Base-by-base conservation (phyloP, 2,797 vertebrate genomes). In the Nannoperca australis region DNA sequence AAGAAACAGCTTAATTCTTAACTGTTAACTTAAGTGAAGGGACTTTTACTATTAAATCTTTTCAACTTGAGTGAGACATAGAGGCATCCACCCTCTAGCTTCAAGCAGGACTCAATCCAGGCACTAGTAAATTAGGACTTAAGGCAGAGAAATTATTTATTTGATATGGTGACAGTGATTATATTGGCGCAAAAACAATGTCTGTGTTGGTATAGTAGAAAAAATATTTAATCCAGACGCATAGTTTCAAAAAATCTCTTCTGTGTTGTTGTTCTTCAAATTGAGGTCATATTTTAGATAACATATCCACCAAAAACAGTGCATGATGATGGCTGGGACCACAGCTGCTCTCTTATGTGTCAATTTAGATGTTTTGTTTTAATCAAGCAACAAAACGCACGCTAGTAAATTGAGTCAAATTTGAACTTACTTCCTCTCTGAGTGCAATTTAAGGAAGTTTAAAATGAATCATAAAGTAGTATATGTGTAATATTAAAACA, bases 381-480 rank as follows among this genome's bases (percentile, higher is more conserved):
- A 70, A 42, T 58, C 14, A 11, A 44, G 0, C 12, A 49, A 47
- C 13, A 49, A 40, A 69, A 32, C 2, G 4, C 36, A 63, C 27
- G 9, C 3, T 58, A 24, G 10, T 44, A 22, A 69, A 61, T 14
- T 45, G 18, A 67, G 34, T 74, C 44, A 61, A 15, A 53, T 47
- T 49, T 50, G 13, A 3, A 12, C 13, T 10, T 13, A 61, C 49
- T 62, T 74, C 32, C 61, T 53, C 12, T 66, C 20, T 54, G 17
- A 61, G 3, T 45, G 4, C 50, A 17, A 24, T 4, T 64, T 44
- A 32, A 65, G 40, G 53, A 80, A 36, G 40, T 53, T 70, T 0
- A 56, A 44, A 70, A 70, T 73, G 2, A 77, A 50, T 64, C 53
- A 47, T 38, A 62, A 51, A 45, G 13, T 44, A 7, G 8, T 50